phyloP scores from a whole-genome alignment of 2,113 vertebrate genomes.

The Dendropsophus ebraccatus region DNA sequence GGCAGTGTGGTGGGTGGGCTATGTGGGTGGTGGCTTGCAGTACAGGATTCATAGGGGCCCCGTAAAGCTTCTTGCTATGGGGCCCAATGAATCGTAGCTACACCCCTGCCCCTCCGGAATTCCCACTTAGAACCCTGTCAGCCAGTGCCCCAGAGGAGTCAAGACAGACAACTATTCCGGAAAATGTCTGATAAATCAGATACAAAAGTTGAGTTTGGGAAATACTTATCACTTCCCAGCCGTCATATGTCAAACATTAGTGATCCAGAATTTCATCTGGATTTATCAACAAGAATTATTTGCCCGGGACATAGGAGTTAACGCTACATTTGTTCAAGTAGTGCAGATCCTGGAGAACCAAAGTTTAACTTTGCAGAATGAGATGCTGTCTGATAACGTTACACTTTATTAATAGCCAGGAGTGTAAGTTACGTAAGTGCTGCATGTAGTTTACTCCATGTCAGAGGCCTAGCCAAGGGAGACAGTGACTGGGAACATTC shows the following conservation, averaged over 20 bases:
- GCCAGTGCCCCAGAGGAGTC: no score
- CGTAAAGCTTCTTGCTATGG: no score
- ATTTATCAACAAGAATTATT: no score
- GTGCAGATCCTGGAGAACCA: neutral
- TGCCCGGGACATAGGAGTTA: no score
- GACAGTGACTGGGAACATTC: constrained; percentile 24
- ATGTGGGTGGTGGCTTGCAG: no score
- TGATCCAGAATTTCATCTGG: neutral
- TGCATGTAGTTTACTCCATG: constrained; percentile 2
- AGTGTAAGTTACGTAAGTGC: constrained; percentile 3
- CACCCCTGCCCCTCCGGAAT: no score
- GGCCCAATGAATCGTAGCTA: no score
- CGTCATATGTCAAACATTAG: neutral
- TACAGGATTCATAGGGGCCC: no score
- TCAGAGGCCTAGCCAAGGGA: neutral
- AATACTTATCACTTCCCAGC: neutral
- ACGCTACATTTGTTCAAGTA: neutral
- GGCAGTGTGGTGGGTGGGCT: no score
- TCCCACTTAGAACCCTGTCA: no score
- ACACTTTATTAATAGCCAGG: constrained; percentile 47
- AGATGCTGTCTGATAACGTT: constrained; percentile 45
- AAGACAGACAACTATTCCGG: no score
- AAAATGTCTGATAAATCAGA: neutral
- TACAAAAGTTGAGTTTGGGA: neutral
- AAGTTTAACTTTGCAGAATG: constrained; percentile 43